phyloP scores from a whole-genome alignment of 2,113 vertebrate genomes.

The Puma concolor region DNA sequence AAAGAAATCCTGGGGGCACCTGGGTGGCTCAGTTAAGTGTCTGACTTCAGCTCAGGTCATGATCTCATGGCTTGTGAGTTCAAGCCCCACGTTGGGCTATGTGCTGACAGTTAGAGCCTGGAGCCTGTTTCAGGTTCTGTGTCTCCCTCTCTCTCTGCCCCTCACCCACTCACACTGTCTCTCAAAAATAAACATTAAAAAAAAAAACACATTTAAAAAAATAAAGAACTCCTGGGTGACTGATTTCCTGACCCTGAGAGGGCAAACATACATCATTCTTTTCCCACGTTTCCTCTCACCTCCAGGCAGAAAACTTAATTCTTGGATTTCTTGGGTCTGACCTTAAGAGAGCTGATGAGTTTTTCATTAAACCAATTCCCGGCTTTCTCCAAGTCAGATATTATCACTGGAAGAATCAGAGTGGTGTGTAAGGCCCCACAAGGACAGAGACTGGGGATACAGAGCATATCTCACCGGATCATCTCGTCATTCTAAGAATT shows the following conservation, averaged over 20 bases:
- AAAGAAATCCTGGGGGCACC: background rate
- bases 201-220: no score
- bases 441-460: background rate
- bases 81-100: no score
- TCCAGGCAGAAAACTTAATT: background rate
- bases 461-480: background rate
- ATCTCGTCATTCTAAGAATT: background rate
- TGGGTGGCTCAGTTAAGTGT: no score
- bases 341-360: background rate
- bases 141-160: no score
- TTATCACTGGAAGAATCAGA: background rate
- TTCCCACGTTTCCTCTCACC: background rate
- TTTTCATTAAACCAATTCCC: background rate
- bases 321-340: background rate
- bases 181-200: no score
- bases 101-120: no score
- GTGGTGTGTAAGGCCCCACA: background rate
- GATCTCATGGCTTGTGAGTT: no score
- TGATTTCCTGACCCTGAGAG: background rate
- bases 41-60: no score
- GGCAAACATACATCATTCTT: fast-evolving
- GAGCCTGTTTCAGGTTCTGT: no score
- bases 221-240: background rate
- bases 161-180: no score
- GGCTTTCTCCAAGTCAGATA: background rate